Evolutionary conservation across 2,888 invertebrate genomes (phyloP), one percentile per base, ranked within the genome.

Genomic region (Oligia strigilis): DNA sequence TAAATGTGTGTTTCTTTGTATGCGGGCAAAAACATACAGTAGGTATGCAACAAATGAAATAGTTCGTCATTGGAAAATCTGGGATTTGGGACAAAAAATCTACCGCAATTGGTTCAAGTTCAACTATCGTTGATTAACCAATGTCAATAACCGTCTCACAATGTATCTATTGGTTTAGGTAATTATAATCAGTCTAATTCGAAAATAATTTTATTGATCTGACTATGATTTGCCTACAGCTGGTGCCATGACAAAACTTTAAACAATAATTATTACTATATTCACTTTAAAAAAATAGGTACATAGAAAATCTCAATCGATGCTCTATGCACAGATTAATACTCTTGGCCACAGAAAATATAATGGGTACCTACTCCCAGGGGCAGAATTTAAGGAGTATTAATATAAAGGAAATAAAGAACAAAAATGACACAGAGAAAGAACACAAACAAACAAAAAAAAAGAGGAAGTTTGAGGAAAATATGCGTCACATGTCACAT

Each of bases 141-240:
- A n/a, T n/a, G 11, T 46, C 6, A 65, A n/a, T 58, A 13, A 17
- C 19, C 1, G 19, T 40, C n/a, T 11, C 5, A 66, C 40, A 58
- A 49, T 46, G 11, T 46, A 46, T 46, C 46, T 46, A 13, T 46
- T 46, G 46, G 46, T 11, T 46, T 11, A 29, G 1, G 29, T 29
- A 46, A 29, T 29, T 69, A 29, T 5, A 67, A 40, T 23, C 14
- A 17, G 17, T 17, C 52, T 55, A 55, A 55, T 8, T 55, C 19
- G 8, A 55, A 55, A 65, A 40, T 67, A 46, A 46, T n/a, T n/a
- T n/a, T n/a, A n/a, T 46, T 67, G 67, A 67, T 67, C n/a, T 46
- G 4, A 43, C 17, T n/a, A n/a, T 67, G 17, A 46, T n/a, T 19
- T 65, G 29, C 17, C 11, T 46, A 46, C 46, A 17, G 9, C n/a